Evolutionary conservation across 2,797 vertebrate genomes (phyloP).

Genomic region (Chromis chromis): DNA sequence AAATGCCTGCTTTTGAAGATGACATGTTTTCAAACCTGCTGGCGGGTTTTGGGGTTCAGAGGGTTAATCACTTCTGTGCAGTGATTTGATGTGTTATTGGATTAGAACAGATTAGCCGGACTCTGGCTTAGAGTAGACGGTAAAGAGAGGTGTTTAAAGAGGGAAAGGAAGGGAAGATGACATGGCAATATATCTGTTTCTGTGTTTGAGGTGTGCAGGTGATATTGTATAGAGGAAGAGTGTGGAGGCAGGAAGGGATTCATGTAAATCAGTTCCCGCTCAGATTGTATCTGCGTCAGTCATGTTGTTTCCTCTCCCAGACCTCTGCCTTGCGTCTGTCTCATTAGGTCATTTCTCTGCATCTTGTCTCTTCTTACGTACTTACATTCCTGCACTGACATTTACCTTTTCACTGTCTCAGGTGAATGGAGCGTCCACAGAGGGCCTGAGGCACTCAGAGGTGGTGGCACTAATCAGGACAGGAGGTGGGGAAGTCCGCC

Average conservation of each 20-base stretch:
- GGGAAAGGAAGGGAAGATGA: not conserved
- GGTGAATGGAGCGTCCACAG: constrained; percentile 92
- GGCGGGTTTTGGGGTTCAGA: too few species aligned
- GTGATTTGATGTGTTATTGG: constrained; percentile 37
- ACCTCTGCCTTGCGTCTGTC: not conserved
- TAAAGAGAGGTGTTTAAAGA: constrained; percentile 18
- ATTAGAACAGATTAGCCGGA: constrained; percentile 62
- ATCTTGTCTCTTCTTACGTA: not conserved
- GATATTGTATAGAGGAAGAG: not conserved
- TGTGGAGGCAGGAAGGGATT: constrained; percentile 29
- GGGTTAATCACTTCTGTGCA: constrained; percentile 11
- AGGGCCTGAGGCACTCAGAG: constrained; percentile 90
- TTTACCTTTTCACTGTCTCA: constrained; percentile 60
- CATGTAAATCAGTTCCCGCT: constrained; percentile 51
- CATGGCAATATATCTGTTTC: not conserved
- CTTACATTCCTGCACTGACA: not conserved
- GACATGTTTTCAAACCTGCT: too few species aligned
- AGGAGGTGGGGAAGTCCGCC: constrained; percentile 83
- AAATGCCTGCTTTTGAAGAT: too few species aligned
- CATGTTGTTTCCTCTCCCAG: constrained; percentile 12
- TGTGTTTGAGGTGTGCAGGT: constrained; percentile 1
- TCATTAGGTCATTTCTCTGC: not conserved
- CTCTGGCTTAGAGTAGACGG: constrained; percentile 18
- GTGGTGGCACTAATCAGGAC: constrained; percentile 91
- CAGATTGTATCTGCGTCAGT: constrained; percentile 14